These are phyloP conservation scores for Helicorthomorpha holstii DNA, from an alignment of 1,140 invertebrate genomes.

Conservation along the genomic window DNA sequence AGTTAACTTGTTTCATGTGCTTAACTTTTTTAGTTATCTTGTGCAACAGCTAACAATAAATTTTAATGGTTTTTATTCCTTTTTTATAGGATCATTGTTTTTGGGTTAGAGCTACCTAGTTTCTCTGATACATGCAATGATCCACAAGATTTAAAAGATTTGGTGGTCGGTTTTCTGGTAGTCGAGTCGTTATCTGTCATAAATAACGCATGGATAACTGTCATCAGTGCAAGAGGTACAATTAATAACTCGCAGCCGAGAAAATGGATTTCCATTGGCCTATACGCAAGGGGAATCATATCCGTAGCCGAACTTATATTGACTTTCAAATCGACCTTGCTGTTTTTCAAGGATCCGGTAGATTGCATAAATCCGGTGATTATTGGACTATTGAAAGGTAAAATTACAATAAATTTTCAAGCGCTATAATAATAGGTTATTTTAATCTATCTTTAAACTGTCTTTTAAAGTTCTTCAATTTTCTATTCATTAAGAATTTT, in stretches of 20 bases:
- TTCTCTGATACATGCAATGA: background rate
- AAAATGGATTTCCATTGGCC: background rate
- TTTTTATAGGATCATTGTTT: background rate
- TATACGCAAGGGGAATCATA: background rate
- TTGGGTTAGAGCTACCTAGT: background rate
- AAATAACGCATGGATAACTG: background rate
- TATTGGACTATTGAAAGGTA: no score
- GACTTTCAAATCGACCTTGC: background rate
- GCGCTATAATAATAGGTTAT: no score
- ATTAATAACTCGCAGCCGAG: background rate
- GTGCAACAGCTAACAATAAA: no score
- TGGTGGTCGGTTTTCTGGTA: background rate
- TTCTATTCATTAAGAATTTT: no score
- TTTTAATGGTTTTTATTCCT: no score
- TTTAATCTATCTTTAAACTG: no score
- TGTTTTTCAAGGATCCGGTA: background rate
- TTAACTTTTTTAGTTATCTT: no score
- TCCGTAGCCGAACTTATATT: background rate
- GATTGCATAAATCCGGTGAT: no score
- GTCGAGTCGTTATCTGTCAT: background rate
- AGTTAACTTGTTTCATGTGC: no score
- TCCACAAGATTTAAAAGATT: background rate
- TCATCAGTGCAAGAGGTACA: background rate
- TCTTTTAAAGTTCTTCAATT: no score
- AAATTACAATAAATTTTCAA: no score